A percentile compares a stretch with the other conserved stretches of the same genome.
phyloP scores from a whole-genome alignment of 2,797 vertebrate genomes.

The Loriculus beryllinus region DNA sequence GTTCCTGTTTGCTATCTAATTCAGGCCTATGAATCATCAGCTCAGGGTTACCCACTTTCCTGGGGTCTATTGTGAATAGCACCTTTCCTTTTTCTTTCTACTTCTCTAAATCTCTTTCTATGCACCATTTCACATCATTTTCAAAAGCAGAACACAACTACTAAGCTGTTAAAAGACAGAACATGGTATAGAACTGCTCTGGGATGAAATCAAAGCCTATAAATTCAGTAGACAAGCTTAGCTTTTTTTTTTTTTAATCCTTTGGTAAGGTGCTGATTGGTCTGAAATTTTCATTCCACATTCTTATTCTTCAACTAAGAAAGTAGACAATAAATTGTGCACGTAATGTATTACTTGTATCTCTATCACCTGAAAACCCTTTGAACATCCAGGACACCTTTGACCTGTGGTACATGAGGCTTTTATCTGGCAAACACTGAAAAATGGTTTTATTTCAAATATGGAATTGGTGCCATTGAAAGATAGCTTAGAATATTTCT shows the following conservation, averaged over 20 bases:
- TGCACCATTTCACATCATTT: neutral
- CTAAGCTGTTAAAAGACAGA: neutral
- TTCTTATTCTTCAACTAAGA: neutral
- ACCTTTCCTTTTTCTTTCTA: neutral
- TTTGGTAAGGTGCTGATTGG: neutral
- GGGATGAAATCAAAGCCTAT: neutral
- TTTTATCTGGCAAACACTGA: neutral
- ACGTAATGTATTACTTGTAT: neutral
- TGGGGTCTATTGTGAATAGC: neutral
- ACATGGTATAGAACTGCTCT: neutral
- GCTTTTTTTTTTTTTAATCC: neutral
- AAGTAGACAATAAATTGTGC: neutral
- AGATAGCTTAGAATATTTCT: neutral
- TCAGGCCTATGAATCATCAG: neutral
- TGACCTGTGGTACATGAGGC: neutral
- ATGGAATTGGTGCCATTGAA: neutral
- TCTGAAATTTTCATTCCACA: rapidly evolving
- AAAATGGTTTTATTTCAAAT: neutral
- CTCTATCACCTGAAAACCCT: neutral
- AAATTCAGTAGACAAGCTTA: neutral
- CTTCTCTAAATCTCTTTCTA: neutral
- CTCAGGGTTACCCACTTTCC: neutral
- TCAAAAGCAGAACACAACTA: neutral
- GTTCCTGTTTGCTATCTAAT: neutral
- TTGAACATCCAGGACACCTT: neutral